These are phyloP conservation scores for Nephotettix cincticeps DNA, from an alignment of 1,140 invertebrate species.

Conservation along the genomic window DNA sequence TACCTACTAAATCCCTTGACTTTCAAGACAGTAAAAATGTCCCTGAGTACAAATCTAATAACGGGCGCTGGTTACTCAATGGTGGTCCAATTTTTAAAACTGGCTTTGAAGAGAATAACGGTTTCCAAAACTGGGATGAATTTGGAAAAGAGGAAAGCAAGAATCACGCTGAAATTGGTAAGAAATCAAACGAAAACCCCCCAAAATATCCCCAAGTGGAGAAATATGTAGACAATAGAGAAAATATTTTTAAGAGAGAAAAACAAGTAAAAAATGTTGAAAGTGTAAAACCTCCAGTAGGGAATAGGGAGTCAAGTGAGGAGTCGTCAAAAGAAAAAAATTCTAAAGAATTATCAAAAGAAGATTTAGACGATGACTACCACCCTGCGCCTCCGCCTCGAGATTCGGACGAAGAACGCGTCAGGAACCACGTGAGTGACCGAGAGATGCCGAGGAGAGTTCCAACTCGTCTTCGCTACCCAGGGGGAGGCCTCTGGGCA, in stretches of 20 bases:
- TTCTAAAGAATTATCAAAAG: not conserved
- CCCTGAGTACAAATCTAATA: conserved; percentile 4
- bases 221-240: not conserved
- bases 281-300: not conserved
- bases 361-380: not conserved
- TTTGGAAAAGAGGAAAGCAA: not conserved
- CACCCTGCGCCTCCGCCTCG: conserved; percentile 17
- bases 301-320: not conserved
- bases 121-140: not conserved
- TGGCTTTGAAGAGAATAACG: not conserved
- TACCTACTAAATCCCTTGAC: not conserved
- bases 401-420: conserved; percentile 30
- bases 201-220: no score
- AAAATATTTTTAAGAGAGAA: not conserved
- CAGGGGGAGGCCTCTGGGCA: conserved; percentile 51
- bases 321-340: not conserved
- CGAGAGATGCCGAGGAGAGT: conserved; percentile 50
- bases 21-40: not conserved
- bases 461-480: conserved; percentile 53
- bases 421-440: conserved; percentile 40
- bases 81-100: conserved; percentile 13
- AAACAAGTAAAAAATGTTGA: not conserved
- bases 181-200: not conserved
- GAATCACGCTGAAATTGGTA: not conserved
- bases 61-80: conserved; percentile 2